phyloP scores from a whole-genome alignment of 2,113 vertebrate genomes.

The Crotalus helleri region DNA sequence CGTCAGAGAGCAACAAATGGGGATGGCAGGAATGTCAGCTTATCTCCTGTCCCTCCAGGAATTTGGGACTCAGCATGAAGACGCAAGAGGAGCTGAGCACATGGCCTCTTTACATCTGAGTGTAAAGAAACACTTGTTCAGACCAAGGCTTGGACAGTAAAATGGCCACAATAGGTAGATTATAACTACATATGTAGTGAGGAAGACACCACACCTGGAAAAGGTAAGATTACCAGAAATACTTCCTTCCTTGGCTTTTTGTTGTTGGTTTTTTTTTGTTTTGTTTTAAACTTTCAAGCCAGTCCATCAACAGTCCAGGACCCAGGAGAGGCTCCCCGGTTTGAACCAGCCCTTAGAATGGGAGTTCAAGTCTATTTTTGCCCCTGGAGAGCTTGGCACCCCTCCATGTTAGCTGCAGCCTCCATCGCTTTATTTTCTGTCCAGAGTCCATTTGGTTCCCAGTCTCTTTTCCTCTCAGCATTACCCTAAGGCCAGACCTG shows the following conservation, averaged over 20 bases:
- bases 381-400: background rate
- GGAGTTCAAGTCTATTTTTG: background rate
- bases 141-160: background rate
- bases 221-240: background rate
- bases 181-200: background rate
- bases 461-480: background rate
- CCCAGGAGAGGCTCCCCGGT: background rate
- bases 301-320: background rate
- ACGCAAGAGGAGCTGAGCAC: background rate
- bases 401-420: background rate
- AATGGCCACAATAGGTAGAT: background rate
- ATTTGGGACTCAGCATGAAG: background rate
- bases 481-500: background rate
- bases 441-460: background rate
- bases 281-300: background rate
- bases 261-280: background rate
- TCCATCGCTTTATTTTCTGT: background rate
- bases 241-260: background rate
- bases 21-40: background rate
- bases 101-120: background rate
- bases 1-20: background rate
- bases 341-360: background rate
- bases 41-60: background rate
- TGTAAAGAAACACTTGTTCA: background rate
- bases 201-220: conserved; percentile 3